A percentile compares a stretch with the other conserved stretches of the same genome.
These are phyloP conservation scores for Anthopleura xanthogrammica DNA, from an alignment of 92 coral and sea anemone genomes.

Conservation along the genomic window DNA sequence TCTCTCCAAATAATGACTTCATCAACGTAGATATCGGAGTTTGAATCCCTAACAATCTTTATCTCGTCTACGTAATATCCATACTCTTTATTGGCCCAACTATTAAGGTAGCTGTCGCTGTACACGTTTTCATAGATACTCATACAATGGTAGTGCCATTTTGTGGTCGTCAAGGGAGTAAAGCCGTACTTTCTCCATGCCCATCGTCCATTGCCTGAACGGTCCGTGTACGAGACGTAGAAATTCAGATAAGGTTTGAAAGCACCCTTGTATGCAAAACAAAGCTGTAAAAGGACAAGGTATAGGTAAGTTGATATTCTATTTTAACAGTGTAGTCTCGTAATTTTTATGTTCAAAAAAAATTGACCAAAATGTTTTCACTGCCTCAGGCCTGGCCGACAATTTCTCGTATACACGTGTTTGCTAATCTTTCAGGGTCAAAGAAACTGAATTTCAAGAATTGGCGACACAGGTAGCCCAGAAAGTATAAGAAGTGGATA, in stretches of 20 bases:
- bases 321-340: not conserved
- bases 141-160: conserved; percentile 68
- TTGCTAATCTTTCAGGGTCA: no score
- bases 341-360: no score
- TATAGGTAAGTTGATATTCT: not conserved
- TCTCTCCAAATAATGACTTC: conserved; percentile 79
- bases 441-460: no score
- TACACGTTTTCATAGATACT: conserved; percentile 60
- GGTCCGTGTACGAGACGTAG: conserved; percentile 71
- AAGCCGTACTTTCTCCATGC: conserved; percentile 50
- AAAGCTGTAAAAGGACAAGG: conserved; percentile 41
- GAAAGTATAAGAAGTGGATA: not conserved
- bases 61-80: conserved; percentile 57
- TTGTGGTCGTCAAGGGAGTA: conserved; percentile 25
- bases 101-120: conserved; percentile 33
- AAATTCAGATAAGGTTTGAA: conserved; percentile 38
- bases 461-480: not conserved
- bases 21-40: conserved; percentile 60
- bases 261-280: conserved; percentile 74
- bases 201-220: conserved; percentile 29
- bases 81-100: conserved; percentile 40
- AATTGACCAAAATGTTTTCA: no score
- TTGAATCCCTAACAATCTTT: conserved; percentile 21
- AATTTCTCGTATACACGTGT: no score
- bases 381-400: no score